Evolutionary conservation across 2,888 invertebrate species (phyloP), one percentile per base, ranked within the genome.

Genomic region (Callyntrura sp.): DNA sequence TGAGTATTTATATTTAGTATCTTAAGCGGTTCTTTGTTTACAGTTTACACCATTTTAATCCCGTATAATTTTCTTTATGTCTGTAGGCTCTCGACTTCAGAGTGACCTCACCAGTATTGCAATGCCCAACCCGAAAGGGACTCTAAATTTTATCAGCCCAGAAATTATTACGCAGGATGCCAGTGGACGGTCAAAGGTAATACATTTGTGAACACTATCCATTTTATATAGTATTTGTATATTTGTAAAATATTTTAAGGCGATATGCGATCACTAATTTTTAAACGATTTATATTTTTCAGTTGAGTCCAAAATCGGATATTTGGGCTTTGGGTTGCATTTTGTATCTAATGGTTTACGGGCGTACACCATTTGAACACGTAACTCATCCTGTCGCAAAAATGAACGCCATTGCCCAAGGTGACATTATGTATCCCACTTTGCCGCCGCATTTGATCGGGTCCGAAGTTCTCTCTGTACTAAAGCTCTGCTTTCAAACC

Each of bases 251-350:
- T 28, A 60, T 86, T n/a, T n/a, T n/a, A n/a, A n/a, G n/a, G n/a
- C n/a, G n/a, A n/a, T n/a, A n/a, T n/a, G n/a, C n/a, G n/a, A n/a
- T 9, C 68, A 51, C n/a, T 86, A 35, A 84, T 51, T 81, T 86
- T 45, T 86, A 3, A 60, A 20, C 20, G n/a, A n/a, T 35, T 70
- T 70, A 1, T 43, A 5, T 70, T 76, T 11, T 35, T 87, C 93
- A 98, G 98, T 97, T 98, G 93, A 97, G 97, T 91, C 97, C 96
- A 92, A 98, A 98, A 94, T 98, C 98, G 65, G 99, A 99, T 95
- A 98, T 99, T 82, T 99, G 99, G 99, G 98, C 99, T 0, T 95
- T 99, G 92, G 99, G 99, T 25, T 99, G 99, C 94, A 99, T 99
- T 94, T 95, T 99, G 91, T 99, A 99, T 95, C 96, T 97, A 94